These are phyloP conservation scores for Cisticola juncidis DNA, from an alignment of 2,113 vertebrate genomes.

Conservation along the genomic window DNA sequence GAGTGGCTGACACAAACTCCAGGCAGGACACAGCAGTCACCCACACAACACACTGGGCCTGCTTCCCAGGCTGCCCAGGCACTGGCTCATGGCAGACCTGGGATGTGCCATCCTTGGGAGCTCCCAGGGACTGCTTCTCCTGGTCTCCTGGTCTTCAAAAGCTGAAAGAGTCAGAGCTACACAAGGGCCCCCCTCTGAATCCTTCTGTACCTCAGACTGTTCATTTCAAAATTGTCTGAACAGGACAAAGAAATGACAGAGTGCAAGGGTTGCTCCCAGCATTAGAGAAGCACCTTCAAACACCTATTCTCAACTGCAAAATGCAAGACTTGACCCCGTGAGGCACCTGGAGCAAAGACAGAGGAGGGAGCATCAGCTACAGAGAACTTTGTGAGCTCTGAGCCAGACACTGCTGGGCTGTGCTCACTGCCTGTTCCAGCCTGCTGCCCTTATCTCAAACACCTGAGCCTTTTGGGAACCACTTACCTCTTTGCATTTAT, in stretches of 20 bases:
- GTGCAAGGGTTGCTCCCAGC: neutral
- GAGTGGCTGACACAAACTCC: neutral
- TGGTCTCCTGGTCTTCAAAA: neutral
- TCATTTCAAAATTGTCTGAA: neutral
- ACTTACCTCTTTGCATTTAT: neutral
- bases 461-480: neutral
- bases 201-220: neutral
- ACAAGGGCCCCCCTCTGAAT: neutral
- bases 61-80: neutral
- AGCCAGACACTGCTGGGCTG: neutral
- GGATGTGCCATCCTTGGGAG: fast-evolving
- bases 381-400: neutral
- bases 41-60: neutral
- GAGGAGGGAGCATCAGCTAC: neutral
- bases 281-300: neutral
- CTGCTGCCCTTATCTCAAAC: neutral
- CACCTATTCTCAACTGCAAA: neutral
- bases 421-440: neutral
- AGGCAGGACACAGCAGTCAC: neutral
- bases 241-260: neutral
- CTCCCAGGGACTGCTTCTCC: neutral
- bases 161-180: neutral
- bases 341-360: neutral
- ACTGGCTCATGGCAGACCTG: neutral
- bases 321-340: neutral